Evolutionary conservation across 2,888 invertebrate genomes (phyloP).

Genomic region (Diplazon laetatorius): DNA sequence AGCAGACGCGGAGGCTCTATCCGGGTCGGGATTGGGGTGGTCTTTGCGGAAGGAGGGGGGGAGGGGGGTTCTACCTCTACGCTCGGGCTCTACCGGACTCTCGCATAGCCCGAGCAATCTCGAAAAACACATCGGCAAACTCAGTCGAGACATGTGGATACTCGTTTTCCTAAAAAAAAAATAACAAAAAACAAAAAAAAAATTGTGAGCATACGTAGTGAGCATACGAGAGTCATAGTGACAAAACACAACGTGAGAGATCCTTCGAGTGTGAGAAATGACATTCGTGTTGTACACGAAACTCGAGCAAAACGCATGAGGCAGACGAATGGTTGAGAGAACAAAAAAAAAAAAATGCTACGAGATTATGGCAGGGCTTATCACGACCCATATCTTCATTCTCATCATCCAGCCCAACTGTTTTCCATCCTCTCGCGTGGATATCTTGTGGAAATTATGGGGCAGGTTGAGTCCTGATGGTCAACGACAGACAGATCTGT

Average conservation of each 20-base stretch:
- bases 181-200: too few species aligned
- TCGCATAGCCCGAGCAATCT: too few species aligned
- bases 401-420: conserved; percentile 43
- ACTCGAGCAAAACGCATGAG: conserved; percentile 24
- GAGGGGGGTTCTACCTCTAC: too few species aligned
- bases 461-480: conserved; percentile 3
- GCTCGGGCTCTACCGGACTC: too few species aligned
- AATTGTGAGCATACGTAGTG: too few species aligned
- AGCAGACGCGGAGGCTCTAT: background rate
- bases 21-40: conserved; percentile 3
- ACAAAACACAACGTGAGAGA: conserved; percentile 41
- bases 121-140: background rate
- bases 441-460: conserved; percentile 24
- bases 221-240: conserved; percentile 23
- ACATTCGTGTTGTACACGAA: conserved; percentile 33
- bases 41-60: too few species aligned
- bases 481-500: too few species aligned
- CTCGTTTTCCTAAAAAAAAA: too few species aligned
- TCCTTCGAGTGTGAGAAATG: conserved; percentile 51
- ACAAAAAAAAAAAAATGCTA: too few species aligned
- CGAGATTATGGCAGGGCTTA: conserved; percentile 61
- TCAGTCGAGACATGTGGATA: background rate
- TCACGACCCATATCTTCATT: conserved; percentile 56
- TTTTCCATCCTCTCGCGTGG: background rate
- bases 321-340: conserved; percentile 38